These are phyloP conservation scores for Aulostomus chinensis DNA, from an alignment of 2,797 vertebrate species.

Conservation along the genomic window DNA sequence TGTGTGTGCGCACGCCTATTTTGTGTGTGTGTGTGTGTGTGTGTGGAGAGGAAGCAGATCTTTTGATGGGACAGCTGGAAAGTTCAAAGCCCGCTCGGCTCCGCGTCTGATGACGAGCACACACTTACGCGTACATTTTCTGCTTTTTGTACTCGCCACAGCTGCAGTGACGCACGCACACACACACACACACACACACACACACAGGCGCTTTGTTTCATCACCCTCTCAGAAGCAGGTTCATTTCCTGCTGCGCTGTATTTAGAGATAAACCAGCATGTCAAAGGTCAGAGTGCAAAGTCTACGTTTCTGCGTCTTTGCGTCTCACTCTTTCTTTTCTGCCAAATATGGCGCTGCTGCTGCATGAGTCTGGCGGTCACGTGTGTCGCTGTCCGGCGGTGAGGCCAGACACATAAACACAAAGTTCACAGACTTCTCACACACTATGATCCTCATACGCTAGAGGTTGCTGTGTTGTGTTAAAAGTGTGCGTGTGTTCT, in stretches of 20 bases:
- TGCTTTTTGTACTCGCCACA: slow-evolving; percentile 31
- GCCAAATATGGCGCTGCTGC: slow-evolving; percentile 74
- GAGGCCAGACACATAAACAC: slow-evolving; percentile 21
- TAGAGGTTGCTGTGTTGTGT: slow-evolving; percentile 34
- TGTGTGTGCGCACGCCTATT: slow-evolving; percentile 1
- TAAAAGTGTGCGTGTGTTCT: slow-evolving; percentile 16
- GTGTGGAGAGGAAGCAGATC: slow-evolving; percentile 56
- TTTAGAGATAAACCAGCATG: slow-evolving; percentile 60
- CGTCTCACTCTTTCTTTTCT: slow-evolving; percentile 50
- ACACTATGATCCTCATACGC: too few relatives aligned
- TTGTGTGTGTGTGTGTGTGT: slow-evolving; percentile 3
- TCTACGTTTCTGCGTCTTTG: slow-evolving; percentile 30
- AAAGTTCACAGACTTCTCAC: slow-evolving; percentile 33
- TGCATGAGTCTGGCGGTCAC: slow-evolving; percentile 57
- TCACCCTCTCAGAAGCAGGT: slow-evolving; percentile 40
- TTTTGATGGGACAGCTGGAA: slow-evolving; percentile 78
- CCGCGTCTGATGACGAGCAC: slow-evolving; percentile 52
- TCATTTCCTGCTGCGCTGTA: slow-evolving; percentile 46
- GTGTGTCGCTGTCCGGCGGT: slow-evolving; percentile 19
- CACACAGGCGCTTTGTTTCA: slow-evolving; percentile 6
- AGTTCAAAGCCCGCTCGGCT: slow-evolving; percentile 70
- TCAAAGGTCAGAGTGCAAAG: slow-evolving; percentile 56
- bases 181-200: slow-evolving; percentile 9
- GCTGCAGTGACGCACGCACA: slow-evolving; percentile 37
- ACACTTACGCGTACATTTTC: slow-evolving; percentile 23